Percentiles rank a stretch among this genome's conserved stretches.
phyloP scores from a whole-genome alignment of 2,888 invertebrate genomes.

The Trachelus iudaicus region DNA sequence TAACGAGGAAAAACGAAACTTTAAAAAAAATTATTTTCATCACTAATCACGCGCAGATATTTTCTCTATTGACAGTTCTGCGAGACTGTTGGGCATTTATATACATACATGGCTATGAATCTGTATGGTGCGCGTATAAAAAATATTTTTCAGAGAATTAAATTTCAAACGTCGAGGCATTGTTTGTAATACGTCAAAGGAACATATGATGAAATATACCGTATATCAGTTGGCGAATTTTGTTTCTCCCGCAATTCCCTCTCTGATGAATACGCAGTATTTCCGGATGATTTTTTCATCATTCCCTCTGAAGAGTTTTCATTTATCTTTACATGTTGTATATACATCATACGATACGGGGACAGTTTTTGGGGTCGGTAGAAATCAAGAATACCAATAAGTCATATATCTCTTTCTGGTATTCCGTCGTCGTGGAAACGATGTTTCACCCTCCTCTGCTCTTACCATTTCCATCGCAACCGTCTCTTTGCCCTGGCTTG shows the following conservation, averaged over 20 bases:
- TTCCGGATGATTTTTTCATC: not conserved
- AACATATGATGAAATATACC: not conserved
- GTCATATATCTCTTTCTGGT: not conserved
- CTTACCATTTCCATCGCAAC: not conserved
- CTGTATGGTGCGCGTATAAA: not conserved
- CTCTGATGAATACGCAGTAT: not conserved
- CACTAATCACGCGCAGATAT: not conserved
- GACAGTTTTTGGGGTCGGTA: not conserved
- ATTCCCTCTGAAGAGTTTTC: not conserved
- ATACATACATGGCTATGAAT: not conserved
- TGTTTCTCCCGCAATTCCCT: not conserved
- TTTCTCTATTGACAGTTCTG: not conserved
- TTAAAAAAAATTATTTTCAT: not conserved
- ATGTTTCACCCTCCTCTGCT: constrained; percentile 13
- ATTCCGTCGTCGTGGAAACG: constrained; percentile 9
- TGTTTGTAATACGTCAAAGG: not conserved
- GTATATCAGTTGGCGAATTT: not conserved
- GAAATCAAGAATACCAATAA: not conserved
- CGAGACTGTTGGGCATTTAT: not conserved
- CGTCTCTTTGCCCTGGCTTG: not conserved
- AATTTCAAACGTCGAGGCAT: not conserved
- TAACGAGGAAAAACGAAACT: not conserved
- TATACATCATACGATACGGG: not conserved
- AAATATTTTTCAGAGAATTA: not conserved
- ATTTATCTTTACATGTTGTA: not conserved